A percentile compares a stretch with the other conserved stretches of the same genome.
Conservation (phyloP, 2,797 vertebrate species). For the Hemitrygon akajei region DNA sequence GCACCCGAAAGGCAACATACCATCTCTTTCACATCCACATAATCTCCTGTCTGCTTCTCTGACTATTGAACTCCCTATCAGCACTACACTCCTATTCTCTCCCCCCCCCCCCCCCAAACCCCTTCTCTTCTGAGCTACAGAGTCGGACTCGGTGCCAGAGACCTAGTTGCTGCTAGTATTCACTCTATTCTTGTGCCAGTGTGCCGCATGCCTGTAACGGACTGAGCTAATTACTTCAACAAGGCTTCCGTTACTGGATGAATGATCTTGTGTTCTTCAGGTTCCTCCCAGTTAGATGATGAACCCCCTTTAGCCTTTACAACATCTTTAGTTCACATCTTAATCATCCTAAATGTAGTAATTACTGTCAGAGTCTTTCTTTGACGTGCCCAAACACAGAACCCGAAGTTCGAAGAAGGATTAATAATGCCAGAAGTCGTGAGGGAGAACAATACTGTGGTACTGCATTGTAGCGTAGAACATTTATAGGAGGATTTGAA, state of each 20-base stretch:
- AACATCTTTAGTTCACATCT: not conserved
- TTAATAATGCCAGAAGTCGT: not conserved
- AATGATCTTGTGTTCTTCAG: not conserved
- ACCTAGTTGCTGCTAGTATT: not conserved
- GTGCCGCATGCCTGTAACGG: not conserved
- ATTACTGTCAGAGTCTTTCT: conserved; percentile 1
- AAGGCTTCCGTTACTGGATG: not conserved
- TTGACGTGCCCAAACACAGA: not conserved
- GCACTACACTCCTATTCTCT: no score
- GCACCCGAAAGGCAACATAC: no score
- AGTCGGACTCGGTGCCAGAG: no score
- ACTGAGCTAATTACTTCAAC: not conserved
- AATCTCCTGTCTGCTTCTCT: no score
- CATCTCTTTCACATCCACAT: no score
- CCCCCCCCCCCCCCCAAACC: no score
- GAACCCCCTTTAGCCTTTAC: not conserved
- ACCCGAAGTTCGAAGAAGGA: not conserved
- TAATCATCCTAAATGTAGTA: not conserved
- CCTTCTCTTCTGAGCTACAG: no score
- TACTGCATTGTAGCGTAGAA: not conserved
- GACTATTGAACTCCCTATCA: no score
- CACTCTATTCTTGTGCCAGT: not conserved
- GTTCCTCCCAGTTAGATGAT: not conserved
- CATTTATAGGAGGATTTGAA: not conserved
- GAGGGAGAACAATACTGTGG: not conserved